These are phyloP conservation scores for Oscheius sp. DNA, from an alignment of 2,888 invertebrate genomes.

Conservation along the genomic window DNA sequence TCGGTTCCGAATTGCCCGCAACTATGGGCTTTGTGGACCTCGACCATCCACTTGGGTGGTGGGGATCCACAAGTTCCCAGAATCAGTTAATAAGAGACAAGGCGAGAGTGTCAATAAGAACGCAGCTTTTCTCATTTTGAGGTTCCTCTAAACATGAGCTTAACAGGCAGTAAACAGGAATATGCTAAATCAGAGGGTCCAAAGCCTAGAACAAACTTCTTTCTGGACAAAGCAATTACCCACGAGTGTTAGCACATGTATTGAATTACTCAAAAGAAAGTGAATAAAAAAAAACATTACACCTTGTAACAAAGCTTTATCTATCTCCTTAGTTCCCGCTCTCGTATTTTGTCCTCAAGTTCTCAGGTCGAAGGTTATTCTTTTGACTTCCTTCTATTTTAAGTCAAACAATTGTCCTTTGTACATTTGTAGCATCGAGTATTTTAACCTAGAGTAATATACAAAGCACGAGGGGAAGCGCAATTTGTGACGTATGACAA, in stretches of 20 bases:
- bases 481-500: conserved; percentile 6
- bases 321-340: not conserved
- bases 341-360: not conserved
- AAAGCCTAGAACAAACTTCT: not conserved
- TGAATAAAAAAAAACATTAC: conserved; percentile 7
- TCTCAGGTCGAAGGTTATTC: too few relatives aligned
- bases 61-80: too few relatives aligned
- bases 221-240: conserved; percentile 21
- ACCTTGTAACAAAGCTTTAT: conserved; percentile 5
- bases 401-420: too few relatives aligned
- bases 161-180: not conserved
- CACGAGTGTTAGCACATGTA: conserved; percentile 23
- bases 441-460: too few relatives aligned
- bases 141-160: not conserved
- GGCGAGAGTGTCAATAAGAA: too few relatives aligned
- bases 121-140: too few relatives aligned
- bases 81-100: too few relatives aligned
- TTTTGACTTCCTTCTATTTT: too few relatives aligned
- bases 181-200: not conserved
- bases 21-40: conserved; percentile 1
- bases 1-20: conserved; percentile 22
- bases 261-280: conserved; percentile 17
- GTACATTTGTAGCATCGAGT: too few relatives aligned
- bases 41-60: conserved; percentile 1
- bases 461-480: not conserved